Evolutionary conservation across 2,113 vertebrate species (phyloP), one percentile per base, ranked within the genome.

Genomic region (Hypomesus transpacificus): DNA sequence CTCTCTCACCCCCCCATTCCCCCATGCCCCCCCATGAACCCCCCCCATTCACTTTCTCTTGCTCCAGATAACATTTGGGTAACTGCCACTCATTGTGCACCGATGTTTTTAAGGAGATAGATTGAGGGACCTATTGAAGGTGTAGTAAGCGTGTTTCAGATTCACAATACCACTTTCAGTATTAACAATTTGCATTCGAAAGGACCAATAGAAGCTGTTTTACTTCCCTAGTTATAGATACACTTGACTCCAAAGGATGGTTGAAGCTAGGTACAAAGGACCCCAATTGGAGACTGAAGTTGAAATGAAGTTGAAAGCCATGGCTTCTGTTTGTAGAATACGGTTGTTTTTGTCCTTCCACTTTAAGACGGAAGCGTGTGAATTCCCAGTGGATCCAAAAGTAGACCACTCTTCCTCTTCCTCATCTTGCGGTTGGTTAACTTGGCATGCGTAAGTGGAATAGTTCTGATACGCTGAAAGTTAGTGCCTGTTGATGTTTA

Each of bases 381-480:
- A 69, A 85, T 81, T 84, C 88, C 87, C 88, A 66, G 80, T 68
- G 85, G 88, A 85, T 51, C 21, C 68, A 51, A 73, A 82, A 85
- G 86, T 80, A 88, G 85, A 84, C 88, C 82, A 81, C 54, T 78
- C 73, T 70, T 82, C 76, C 77, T 79, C 20, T 77, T 46, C 39
- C 39, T 46, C 39, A 46, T 46, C 39, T 68, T 68, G 81, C 58
- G 73, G 73, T 77, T 86, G 79, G 70, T 81, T 88, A 77, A 79
- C 73, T 77, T 75, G 87, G 84, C 89, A 85, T 84, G 82, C 74
- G 81, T 75, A 85, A 81, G 80, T 61, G 21, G 77, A 83, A 82
- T 75, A 72, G 60, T 86, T 86, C 80, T 79, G 74, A 86, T 83
- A 72, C 76, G 69, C 68, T 3, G 31, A 67, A 86, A 82, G 85